Conservation (phyloP, 2,113 vertebrate species). For the Paramormyrops kingsleyae region DNA sequence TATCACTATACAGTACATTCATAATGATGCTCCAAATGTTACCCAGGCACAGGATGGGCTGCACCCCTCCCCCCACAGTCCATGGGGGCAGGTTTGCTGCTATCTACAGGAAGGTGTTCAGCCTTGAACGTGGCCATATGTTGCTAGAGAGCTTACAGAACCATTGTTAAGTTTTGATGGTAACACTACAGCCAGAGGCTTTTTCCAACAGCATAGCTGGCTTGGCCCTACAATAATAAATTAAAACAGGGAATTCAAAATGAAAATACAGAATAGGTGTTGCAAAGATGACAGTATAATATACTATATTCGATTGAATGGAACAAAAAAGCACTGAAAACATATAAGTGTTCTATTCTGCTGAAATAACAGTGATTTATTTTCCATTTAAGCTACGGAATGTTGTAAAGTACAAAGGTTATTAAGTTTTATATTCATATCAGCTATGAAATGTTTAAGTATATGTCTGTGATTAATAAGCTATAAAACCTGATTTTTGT, state of each 20-base stretch:
- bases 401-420: background rate
- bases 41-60: background rate
- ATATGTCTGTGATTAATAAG: background rate
- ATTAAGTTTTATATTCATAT: background rate
- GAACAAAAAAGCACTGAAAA: background rate
- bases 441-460: background rate
- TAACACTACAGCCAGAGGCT: background rate
- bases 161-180: background rate
- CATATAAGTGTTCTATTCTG: background rate
- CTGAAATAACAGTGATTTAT: background rate
- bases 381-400: background rate
- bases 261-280: background rate
- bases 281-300: background rate
- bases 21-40: background rate
- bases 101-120: background rate
- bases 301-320: background rate
- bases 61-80: too few species aligned
- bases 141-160: background rate
- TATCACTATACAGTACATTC: background rate
- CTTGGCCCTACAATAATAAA: background rate
- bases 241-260: background rate
- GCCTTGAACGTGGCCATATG: background rate
- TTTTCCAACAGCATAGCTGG: background rate
- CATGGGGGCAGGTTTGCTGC: background rate
- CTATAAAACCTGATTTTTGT: background rate